A percentile compares a stretch with the other conserved stretches of the same genome.
Conservation (phyloP, 2,888 invertebrate genomes). For the Drosophila eohydei region DNA sequence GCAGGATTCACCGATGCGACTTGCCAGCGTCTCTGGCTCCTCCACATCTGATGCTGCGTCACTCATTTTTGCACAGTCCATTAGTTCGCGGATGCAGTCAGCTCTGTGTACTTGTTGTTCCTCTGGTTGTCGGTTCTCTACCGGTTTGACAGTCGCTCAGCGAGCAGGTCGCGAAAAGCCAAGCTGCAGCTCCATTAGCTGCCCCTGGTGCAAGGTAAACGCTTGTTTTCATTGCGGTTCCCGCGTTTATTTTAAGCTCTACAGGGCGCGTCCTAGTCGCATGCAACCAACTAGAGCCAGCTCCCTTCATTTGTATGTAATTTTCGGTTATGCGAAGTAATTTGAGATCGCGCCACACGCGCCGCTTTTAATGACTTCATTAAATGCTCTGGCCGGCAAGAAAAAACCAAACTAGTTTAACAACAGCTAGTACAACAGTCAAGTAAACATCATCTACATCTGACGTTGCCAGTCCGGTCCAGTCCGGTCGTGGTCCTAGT, state of each 20-base stretch:
- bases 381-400: slow-evolving; percentile 64
- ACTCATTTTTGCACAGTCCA: slow-evolving; percentile 79
- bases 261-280: slow-evolving; percentile 47
- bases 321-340: slow-evolving; percentile 83
- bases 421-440: slow-evolving; percentile 28
- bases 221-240: slow-evolving; percentile 32
- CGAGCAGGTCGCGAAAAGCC: slow-evolving; percentile 26
- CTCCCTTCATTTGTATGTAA: slow-evolving; percentile 67
- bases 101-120: slow-evolving; percentile 52
- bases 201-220: slow-evolving; percentile 47
- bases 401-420: slow-evolving; percentile 55
- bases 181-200: slow-evolving; percentile 61
- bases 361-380: slow-evolving; percentile 84
- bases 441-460: slow-evolving; percentile 24
- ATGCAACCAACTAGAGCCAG: slow-evolving; percentile 18
- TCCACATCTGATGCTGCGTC: slow-evolving; percentile 68
- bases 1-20: slow-evolving; percentile 38
- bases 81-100: slow-evolving; percentile 77
- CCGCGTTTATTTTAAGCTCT: slow-evolving; percentile 61
- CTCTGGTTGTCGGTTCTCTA: slow-evolving; percentile 47
- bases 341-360: slow-evolving; percentile 84
- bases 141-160: slow-evolving; percentile 75
- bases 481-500: slow-evolving; percentile 2
- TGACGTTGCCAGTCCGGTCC: slow-evolving; percentile 6
- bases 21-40: slow-evolving; percentile 4